Evolutionary conservation across 2,888 invertebrate genomes (phyloP).

Genomic region (Malacosoma neustria): DNA sequence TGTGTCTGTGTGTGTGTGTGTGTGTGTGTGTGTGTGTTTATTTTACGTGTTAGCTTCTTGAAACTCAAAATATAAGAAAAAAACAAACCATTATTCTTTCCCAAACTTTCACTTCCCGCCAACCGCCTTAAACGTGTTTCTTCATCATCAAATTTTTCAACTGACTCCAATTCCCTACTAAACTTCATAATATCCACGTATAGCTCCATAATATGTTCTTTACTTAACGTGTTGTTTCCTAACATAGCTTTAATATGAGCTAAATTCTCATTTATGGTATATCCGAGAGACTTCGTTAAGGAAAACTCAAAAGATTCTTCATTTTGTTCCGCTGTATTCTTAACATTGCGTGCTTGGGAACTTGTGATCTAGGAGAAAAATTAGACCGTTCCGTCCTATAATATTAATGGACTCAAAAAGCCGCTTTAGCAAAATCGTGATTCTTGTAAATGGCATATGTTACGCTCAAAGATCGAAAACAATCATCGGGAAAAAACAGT

Average conservation of each 20-base stretch:
- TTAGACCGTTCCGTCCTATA: too few relatives aligned
- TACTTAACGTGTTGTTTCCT: conserved; percentile 22
- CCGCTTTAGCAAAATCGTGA: too few relatives aligned
- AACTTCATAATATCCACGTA: conserved; percentile 39
- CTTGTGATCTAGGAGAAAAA: too few relatives aligned
- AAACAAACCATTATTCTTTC: conserved; percentile 26
- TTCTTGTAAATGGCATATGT: too few relatives aligned
- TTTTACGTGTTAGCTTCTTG: too few relatives aligned
- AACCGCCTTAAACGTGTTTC: conserved; percentile 22
- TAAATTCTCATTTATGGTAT: conserved; percentile 18
- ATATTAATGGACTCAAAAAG: too few relatives aligned
- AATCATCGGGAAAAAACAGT: too few relatives aligned
- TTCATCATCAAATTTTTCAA: conserved; percentile 21
- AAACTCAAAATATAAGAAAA: too few relatives aligned
- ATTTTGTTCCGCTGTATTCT: conserved; percentile 7
- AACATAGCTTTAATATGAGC: conserved; percentile 13
- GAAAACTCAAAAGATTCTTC: conserved; percentile 16
- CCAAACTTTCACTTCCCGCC: conserved; percentile 23
- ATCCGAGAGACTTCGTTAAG: conserved; percentile 33
- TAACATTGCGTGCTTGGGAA: too few relatives aligned
- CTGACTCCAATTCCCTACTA: conserved; percentile 33
- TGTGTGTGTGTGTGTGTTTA: too few relatives aligned
- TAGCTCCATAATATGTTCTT: conserved; percentile 31
- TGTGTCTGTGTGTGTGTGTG: too few relatives aligned
- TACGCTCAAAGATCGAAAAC: too few relatives aligned